Evolutionary conservation across 2,113 vertebrate genomes (phyloP), one percentile per base, ranked within the genome.

Genomic region (Bothrops jararaca): DNA sequence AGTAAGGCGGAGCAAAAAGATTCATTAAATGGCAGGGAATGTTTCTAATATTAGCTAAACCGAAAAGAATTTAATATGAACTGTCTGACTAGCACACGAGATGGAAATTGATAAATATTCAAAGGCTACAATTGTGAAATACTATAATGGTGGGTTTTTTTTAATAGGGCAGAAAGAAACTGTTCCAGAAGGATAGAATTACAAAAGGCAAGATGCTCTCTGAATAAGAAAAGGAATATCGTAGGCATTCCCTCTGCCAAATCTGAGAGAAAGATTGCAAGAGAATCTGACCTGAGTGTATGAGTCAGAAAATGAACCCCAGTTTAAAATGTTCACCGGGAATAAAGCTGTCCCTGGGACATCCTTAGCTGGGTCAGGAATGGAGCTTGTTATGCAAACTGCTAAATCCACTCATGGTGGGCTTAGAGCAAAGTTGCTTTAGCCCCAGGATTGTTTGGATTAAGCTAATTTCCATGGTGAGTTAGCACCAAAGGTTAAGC

Each of bases 51-150:
- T 89, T 1, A 94, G 91, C 85, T 45, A 87, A 92, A 95, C 95
- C 85, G 93, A 94, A 93, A 94, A 94, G 88, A 95, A 90, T 90
- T 39, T 90, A 88, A 58, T 56, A 53, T 85, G 34, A 53, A 74
- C 86, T 74, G 95, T 92, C 85, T 80, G 89, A 92, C 0, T 6
- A 56, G 88, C 60, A 39, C 85, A 90, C 58, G 92, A 91, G 93
- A 96, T 94, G 93, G 95, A 93, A 94, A 93, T 91, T 93, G 90
- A 95, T 96, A 96, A 96, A 96, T 95, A 96, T 96, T 96, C 97
- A 95, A 93, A 94, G 93, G 91, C 86, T 92, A 92, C 89, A 92
- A 95, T 93, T 96, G 94, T 95, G 94, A 93, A 96, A 89, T 94
- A 50, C 48, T 50, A 7, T 50, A 48, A 93, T 39, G n/a, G 91